A percentile compares a stretch with the other conserved stretches of the same genome.
Evolutionary conservation across 2,888 invertebrate genomes (phyloP).

Genomic region (Nemapogon koenigi): DNA sequence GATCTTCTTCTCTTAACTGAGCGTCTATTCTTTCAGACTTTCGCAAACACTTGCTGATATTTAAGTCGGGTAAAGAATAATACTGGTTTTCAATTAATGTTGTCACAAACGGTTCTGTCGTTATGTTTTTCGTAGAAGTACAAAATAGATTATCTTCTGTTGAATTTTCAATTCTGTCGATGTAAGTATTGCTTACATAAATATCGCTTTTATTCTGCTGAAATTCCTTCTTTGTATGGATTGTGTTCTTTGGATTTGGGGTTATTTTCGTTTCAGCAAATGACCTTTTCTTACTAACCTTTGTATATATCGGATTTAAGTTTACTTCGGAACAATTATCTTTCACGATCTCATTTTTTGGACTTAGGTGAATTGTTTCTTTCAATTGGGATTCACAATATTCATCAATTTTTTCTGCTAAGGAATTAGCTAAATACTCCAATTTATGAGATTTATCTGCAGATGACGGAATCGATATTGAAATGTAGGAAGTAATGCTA

Average conservation of each 20-base stretch:
- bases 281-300: slow-evolving; percentile 58
- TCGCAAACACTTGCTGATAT: slow-evolving; percentile 71
- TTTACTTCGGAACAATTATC: slow-evolving; percentile 38
- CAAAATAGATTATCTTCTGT: slow-evolving; percentile 36
- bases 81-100: slow-evolving; percentile 71
- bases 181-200: slow-evolving; percentile 45
- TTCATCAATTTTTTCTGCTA: slow-evolving; percentile 60
- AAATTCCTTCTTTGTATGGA: background rate
- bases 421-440: slow-evolving; percentile 55
- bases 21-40: slow-evolving; percentile 76
- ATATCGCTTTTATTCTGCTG: slow-evolving; percentile 37
- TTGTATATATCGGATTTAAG: slow-evolving; percentile 39
- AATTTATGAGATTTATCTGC: slow-evolving; percentile 53
- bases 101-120: slow-evolving; percentile 55
- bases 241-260: slow-evolving; percentile 27
- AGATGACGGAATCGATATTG: slow-evolving; percentile 57
- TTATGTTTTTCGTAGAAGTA: slow-evolving; percentile 50
- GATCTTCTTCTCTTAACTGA: slow-evolving; percentile 65
- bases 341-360: slow-evolving; percentile 14
- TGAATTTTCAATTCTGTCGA: slow-evolving; percentile 44
- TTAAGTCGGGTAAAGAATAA: slow-evolving; percentile 74
- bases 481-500: slow-evolving; percentile 59
- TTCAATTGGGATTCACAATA: slow-evolving; percentile 56
- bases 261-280: slow-evolving; percentile 54
- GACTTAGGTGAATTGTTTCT: slow-evolving; percentile 32